phyloP scores from a whole-genome alignment of 2,888 invertebrate species.

The Nowickia ferox region DNA sequence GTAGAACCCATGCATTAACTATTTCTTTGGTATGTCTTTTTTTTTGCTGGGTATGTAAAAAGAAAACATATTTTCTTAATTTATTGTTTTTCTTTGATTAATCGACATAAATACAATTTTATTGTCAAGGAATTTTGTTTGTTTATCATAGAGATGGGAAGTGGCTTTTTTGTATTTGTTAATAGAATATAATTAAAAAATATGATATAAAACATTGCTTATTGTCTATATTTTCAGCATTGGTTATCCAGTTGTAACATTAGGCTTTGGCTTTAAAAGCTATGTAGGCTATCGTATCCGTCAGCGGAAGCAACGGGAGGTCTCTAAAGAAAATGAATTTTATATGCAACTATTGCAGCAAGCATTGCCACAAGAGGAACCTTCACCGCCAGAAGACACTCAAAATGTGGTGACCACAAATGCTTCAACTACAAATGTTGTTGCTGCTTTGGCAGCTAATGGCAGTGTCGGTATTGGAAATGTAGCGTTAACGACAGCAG shows the following conservation, averaged over 20 bases:
- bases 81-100: too few relatives aligned
- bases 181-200: neutral
- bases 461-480: conserved; percentile 61
- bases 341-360: conserved; percentile 96
- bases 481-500: conserved; percentile 56
- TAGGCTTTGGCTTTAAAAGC: conserved; percentile 98
- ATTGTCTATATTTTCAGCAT: conserved; percentile 84
- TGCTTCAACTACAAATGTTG: conserved; percentile 57
- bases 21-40: too few relatives aligned
- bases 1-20: too few relatives aligned
- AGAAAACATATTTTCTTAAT: too few relatives aligned
- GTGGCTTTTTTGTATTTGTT: too few relatives aligned
- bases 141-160: too few relatives aligned
- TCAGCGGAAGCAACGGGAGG: conserved; percentile 95
- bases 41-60: too few relatives aligned
- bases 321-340: conserved; percentile 97
- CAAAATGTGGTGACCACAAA: conserved; percentile 66
- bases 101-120: too few relatives aligned
- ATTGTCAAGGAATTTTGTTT: too few relatives aligned
- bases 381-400: conserved; percentile 73
- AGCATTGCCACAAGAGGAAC: conserved; percentile 89
- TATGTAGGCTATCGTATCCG: conserved; percentile 95
- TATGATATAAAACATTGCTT: neutral
- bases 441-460: conserved; percentile 65
- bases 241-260: conserved; percentile 96